phyloP scores from a whole-genome alignment of 1,140 invertebrate species.

The Mya arenaria region DNA sequence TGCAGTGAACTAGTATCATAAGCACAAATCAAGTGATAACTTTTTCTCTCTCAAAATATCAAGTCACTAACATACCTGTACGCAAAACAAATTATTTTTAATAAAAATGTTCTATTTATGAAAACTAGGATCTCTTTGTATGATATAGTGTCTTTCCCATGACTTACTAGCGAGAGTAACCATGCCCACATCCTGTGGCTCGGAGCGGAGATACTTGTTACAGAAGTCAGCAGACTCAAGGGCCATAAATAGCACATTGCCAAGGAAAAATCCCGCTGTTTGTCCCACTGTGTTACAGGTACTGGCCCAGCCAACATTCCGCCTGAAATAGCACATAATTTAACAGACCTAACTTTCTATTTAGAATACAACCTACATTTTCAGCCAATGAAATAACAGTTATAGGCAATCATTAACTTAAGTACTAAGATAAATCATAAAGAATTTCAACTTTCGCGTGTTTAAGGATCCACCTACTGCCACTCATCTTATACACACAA shows the following conservation, averaged over 20 bases:
- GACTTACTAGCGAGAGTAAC: slow-evolving; percentile 90
- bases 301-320: slow-evolving; percentile 98
- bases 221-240: slow-evolving; percentile 98
- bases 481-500: too few relatives aligned
- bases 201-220: slow-evolving; percentile 93
- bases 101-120: too few relatives aligned
- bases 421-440: neutral
- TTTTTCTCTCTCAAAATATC: too few relatives aligned
- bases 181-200: slow-evolving; percentile 88
- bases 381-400: neutral
- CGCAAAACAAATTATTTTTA: too few relatives aligned
- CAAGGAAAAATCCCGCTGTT: slow-evolving; percentile 98
- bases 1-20: too few relatives aligned
- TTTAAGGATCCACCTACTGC: neutral
- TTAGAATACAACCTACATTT: neutral
- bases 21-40: too few relatives aligned
- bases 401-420: neutral
- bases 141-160: too few relatives aligned
- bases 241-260: slow-evolving; percentile 98
- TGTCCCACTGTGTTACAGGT: slow-evolving; percentile 99
- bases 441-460: neutral
- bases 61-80: too few relatives aligned
- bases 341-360: neutral
- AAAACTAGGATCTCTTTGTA: too few relatives aligned
- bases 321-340: slow-evolving; percentile 82